A percentile compares a stretch with the other conserved stretches of the same genome.
These are phyloP conservation scores for Acarapis woodi DNA, from an alignment of 1,140 invertebrate species.

Conservation along the genomic window DNA sequence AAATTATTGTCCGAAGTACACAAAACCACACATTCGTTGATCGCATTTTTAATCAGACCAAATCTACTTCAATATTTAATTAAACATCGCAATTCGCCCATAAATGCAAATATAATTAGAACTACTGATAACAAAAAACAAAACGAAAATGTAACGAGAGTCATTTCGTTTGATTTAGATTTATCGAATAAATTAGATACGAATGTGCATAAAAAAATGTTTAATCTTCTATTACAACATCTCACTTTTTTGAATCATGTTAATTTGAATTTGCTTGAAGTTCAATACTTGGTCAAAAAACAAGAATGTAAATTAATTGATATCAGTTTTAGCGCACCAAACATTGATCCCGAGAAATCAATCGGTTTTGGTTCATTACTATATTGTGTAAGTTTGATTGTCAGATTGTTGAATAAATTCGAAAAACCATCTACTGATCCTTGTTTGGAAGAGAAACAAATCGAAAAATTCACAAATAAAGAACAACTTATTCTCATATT, in stretches of 20 bases:
- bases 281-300: background rate
- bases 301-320: background rate
- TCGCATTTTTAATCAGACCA: slow-evolving; percentile 6
- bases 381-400: slow-evolving; percentile 2
- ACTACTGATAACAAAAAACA: background rate
- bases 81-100: background rate
- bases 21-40: slow-evolving; percentile 4
- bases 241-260: background rate
- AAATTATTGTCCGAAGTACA: slow-evolving; percentile 1
- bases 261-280: background rate
- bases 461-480: background rate
- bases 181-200: background rate
- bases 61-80: slow-evolving; percentile 1
- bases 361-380: slow-evolving; percentile 6
- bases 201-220: background rate
- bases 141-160: background rate
- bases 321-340: slow-evolving; percentile 4
- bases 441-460: background rate
- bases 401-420: slow-evolving; percentile 4
- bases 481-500: slow-evolving; percentile 1
- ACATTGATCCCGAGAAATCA: slow-evolving; percentile 3
- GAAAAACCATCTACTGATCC: background rate
- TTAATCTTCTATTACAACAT: background rate
- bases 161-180: background rate
- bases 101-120: background rate